Conservation (phyloP, 2,797 vertebrate species). For the Ambastaia sidthimunki region DNA sequence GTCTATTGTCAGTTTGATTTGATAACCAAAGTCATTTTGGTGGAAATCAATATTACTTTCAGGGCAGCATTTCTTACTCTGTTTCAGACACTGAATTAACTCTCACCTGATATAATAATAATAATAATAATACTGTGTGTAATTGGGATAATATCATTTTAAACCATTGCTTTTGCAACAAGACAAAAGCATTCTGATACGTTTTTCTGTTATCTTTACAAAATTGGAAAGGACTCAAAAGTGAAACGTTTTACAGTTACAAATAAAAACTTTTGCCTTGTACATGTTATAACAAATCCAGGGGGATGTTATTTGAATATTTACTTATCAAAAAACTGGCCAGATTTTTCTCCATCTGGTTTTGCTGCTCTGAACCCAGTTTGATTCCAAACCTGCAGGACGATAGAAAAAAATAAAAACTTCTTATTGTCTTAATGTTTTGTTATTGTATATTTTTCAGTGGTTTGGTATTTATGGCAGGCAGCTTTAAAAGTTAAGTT, state of each 20-base stretch:
- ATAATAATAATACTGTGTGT: not conserved
- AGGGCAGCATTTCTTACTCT: not conserved
- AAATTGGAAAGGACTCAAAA: not conserved
- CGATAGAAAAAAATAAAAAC: not conserved
- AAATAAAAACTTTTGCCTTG: not conserved
- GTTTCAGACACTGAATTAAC: not conserved
- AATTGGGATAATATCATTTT: not conserved
- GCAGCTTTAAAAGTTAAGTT: too few relatives aligned
- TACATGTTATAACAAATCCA: not conserved
- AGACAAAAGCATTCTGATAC: not conserved
- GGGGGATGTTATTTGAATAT: not conserved
- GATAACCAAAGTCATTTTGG: constrained; percentile 1
- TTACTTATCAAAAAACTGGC: constrained; percentile 56
- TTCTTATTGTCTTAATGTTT: too few relatives aligned
- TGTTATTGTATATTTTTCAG: too few relatives aligned
- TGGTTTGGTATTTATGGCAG: too few relatives aligned
- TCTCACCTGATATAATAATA: not conserved
- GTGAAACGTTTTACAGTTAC: not conserved
- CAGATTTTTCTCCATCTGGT: constrained; percentile 56
- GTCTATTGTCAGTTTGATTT: constrained; percentile 17
- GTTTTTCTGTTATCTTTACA: not conserved
- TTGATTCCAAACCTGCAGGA: not conserved
- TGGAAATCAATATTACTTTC: not conserved
- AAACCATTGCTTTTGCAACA: not conserved
- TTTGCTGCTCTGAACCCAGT: constrained; percentile 8